Evolutionary conservation across 2,113 vertebrate genomes (phyloP).

Genomic region (Pangasianodon gigas): DNA sequence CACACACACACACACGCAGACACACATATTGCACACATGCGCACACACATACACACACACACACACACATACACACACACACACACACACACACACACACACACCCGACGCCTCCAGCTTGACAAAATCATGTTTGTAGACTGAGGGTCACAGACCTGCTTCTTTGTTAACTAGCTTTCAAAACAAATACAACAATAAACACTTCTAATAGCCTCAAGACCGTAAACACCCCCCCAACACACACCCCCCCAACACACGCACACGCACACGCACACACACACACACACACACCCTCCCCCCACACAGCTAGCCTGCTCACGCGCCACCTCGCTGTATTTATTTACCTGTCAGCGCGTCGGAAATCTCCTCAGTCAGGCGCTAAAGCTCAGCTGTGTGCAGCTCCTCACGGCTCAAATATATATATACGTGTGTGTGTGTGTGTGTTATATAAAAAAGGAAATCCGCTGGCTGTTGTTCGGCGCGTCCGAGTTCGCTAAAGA

Average conservation of each 20-base stretch:
- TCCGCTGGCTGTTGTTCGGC: slow-evolving; percentile 5
- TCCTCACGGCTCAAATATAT: not conserved
- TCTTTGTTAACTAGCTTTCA: slow-evolving; percentile 2
- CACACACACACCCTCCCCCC: not conserved
- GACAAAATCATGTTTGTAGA: not conserved
- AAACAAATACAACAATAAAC: not conserved
- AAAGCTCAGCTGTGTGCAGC: not conserved
- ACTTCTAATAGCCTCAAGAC: not conserved
- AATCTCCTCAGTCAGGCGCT: not conserved
- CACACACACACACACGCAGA: slow-evolving; percentile 14
- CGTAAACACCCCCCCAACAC: not conserved
- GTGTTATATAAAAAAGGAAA: not conserved
- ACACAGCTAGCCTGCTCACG: not conserved
- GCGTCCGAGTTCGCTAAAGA: not conserved
- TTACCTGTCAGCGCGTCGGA: slow-evolving; percentile 28
- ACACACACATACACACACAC: not conserved
- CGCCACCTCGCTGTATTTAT: not conserved
- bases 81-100: slow-evolving; percentile 23
- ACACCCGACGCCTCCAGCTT: not conserved
- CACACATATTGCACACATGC: not conserved
- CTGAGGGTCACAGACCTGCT: not conserved
- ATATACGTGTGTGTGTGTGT: not conserved
- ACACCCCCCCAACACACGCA: not conserved
- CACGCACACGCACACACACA: not conserved
- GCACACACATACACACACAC: not conserved